These are phyloP conservation scores for Formica selysi DNA, from an alignment of 1,140 invertebrate genomes.

Conservation along the genomic window DNA sequence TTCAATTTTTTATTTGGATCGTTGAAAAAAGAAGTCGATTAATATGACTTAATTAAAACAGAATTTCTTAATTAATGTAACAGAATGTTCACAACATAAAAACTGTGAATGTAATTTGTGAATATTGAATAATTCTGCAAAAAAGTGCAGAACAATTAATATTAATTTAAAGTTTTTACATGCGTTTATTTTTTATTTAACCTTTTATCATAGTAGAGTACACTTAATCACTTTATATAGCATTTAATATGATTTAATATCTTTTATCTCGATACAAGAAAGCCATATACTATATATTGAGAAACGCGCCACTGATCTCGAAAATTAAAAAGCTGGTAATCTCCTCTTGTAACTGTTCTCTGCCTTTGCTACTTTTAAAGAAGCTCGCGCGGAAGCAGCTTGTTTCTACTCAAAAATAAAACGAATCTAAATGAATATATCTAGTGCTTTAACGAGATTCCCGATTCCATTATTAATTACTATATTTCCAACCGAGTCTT, in stretches of 20 bases:
- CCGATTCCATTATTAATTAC: constrained; percentile 30
- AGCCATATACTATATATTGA: constrained; percentile 44
- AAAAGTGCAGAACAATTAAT: constrained; percentile 26
- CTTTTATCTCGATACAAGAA: constrained; percentile 60
- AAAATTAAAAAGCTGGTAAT: constrained; percentile 64
- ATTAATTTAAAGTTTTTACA: constrained; percentile 33
- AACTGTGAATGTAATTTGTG: neutral
- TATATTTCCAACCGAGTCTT: neutral
- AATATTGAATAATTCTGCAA: constrained; percentile 32
- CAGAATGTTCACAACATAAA: neutral
- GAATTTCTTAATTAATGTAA: neutral
- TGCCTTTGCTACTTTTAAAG: constrained; percentile 42
- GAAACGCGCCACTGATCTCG: constrained; percentile 60
- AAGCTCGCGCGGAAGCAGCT: constrained; percentile 40
- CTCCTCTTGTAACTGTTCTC: constrained; percentile 53
- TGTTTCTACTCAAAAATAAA: constrained; percentile 45
- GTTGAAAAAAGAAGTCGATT: neutral
- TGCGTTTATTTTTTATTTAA: constrained; percentile 14
- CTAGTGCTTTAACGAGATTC: constrained; percentile 7
- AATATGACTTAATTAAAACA: neutral
- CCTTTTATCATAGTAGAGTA: constrained; percentile 29
- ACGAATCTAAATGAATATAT: constrained; percentile 44
- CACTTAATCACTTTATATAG: constrained; percentile 48
- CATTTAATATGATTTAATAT: constrained; percentile 52
- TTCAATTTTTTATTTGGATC: neutral